Base-by-base conservation (phyloP, 53 echinoderm and acorn worm genomes). In the Actinopyga echinites region DNA sequence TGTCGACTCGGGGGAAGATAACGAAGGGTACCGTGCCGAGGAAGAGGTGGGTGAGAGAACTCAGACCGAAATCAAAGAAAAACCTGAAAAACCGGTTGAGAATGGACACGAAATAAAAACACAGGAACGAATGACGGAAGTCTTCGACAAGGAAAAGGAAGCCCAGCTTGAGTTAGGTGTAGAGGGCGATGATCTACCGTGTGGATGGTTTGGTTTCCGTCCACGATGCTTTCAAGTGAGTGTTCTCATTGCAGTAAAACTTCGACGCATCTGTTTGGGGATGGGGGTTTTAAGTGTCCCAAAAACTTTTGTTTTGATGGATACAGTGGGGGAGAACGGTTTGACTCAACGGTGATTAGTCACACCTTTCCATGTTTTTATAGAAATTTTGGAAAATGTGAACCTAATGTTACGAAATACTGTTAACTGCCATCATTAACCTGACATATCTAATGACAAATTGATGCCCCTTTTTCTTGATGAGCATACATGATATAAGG, bases 141-240 rank as follows among this genome's bases (percentile, higher is more conserved):
- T 56, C 38, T 54, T 53, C 13, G 85, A 64, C 31, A 84, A 84
- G 0, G 92, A 86, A 13, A 80, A 83, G 9, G 86, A 78, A 23
- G 80, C 45, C 26, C 75, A 78, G 0, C 86, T 85, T 2, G 82
- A 80, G 32, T 65, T 61, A 21, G 85, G 54, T 12, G 3, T 45
- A 30, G 60, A 54, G 6, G 89, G 83, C 29, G 86, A 83, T 20
- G 88, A 88, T n/a, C 80, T 77, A 5, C 56, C 71, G 20, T 93
- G 93, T 30, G 91, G 91, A 8, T 91, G 91, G 91, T 29, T 88
- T 17, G 60, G 53, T 66, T 56, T 80, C 56, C 73, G 85, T 60
- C 88, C 91, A n/a, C 80, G 77, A 8, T 91, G 74, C 32, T 32
- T 77, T 26, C 77, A 77, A 54, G 77, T 77, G 28, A 37, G 69